Percentiles rank a stretch among this genome's conserved stretches.
Conservation (phyloP, 92 coral and sea anemone species). For the Epizoanthus illoricatus region DNA sequence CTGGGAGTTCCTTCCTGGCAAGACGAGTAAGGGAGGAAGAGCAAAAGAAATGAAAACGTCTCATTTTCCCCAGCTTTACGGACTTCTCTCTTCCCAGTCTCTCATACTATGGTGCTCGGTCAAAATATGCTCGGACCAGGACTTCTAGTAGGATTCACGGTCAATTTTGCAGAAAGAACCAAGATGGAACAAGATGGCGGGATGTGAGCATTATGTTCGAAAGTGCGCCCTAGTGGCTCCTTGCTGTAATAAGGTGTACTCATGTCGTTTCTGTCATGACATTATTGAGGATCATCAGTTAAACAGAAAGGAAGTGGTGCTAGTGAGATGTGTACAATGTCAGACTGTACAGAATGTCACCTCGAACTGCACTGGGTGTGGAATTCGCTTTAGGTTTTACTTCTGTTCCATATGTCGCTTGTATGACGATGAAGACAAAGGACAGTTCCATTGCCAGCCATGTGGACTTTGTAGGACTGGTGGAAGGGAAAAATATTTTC, state of each 20-base stretch:
- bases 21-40: no score
- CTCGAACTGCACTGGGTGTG: slow-evolving; percentile 66
- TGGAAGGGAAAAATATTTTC: slow-evolving; percentile 84
- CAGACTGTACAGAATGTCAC: slow-evolving; percentile 68
- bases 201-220: slow-evolving; percentile 83
- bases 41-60: no score
- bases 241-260: slow-evolving; percentile 82
- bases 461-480: slow-evolving; percentile 94
- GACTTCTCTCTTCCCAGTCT: no score
- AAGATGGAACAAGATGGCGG: slow-evolving; percentile 41
- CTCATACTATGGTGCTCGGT: no score
- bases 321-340: slow-evolving; percentile 83
- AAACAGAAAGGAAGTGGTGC: slow-evolving; percentile 73
- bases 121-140: slow-evolving; percentile 2
- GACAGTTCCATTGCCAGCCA: slow-evolving; percentile 90
- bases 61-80: no score
- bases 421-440: slow-evolving; percentile 88
- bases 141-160: not conserved
- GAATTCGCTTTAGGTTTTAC: slow-evolving; percentile 85
- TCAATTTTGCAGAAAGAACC: not conserved
- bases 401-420: slow-evolving; percentile 86
- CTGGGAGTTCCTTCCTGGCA: no score
- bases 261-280: slow-evolving; percentile 91
- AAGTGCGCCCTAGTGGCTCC: slow-evolving; percentile 86
- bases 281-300: slow-evolving; percentile 67